These are phyloP conservation scores for Gonocerus acuteangulatus DNA, from an alignment of 2,888 invertebrate species.

Conservation along the genomic window DNA sequence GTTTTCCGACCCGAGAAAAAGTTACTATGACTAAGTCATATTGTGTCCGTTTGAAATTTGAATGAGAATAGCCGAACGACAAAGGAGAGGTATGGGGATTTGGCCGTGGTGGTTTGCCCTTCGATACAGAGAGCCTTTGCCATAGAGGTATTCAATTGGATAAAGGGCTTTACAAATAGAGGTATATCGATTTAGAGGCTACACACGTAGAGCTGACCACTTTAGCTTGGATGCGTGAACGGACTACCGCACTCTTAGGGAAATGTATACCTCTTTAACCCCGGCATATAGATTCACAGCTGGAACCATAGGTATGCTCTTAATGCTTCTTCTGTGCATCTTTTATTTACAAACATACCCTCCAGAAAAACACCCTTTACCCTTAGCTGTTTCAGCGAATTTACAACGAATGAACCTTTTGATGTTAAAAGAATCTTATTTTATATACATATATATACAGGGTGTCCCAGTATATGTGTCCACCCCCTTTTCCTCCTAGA, in stretches of 20 bases:
- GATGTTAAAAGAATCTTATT: too few relatives aligned
- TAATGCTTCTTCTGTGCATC: neutral
- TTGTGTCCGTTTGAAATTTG: too few relatives aligned
- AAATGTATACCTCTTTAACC: slow-evolving; percentile 22
- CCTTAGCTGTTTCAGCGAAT: too few relatives aligned
- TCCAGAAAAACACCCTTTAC: neutral
- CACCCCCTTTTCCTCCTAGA: too few relatives aligned
- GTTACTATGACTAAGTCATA: too few relatives aligned
- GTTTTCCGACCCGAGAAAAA: too few relatives aligned
- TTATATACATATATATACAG: too few relatives aligned
- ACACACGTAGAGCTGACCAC: slow-evolving; percentile 19
- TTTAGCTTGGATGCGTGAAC: slow-evolving; percentile 16
- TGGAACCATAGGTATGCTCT: neutral
- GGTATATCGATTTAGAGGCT: neutral
- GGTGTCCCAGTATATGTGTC: too few relatives aligned
- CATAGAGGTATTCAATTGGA: slow-evolving; percentile 16
- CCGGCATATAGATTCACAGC: slow-evolving; percentile 2
- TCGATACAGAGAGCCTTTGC: neutral
- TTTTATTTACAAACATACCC: neutral
- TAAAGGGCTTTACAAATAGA: slow-evolving; percentile 23
- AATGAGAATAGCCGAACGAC: too few relatives aligned
- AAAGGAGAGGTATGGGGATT: too few relatives aligned
- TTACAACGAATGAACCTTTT: too few relatives aligned
- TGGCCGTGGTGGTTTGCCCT: too few relatives aligned
- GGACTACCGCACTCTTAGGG: slow-evolving; percentile 14